Conservation (phyloP, 1,140 invertebrate genomes). For the Oedothorax gibbosus region DNA sequence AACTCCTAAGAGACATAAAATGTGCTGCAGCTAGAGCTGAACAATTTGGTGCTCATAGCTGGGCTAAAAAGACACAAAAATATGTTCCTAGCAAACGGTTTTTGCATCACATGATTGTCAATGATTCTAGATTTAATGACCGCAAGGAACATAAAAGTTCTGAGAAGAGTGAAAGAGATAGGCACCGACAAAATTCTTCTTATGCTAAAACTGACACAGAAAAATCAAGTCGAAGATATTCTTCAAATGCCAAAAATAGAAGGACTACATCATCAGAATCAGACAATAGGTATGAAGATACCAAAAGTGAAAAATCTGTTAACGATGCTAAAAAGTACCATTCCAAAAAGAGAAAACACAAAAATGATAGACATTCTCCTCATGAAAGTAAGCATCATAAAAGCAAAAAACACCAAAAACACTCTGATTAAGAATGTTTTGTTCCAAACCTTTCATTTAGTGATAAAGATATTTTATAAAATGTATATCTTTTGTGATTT, state of each 20-base stretch:
- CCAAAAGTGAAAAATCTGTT: not conserved
- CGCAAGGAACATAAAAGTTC: constrained; percentile 10
- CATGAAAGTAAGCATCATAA: constrained; percentile 9
- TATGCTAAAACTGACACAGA: not conserved
- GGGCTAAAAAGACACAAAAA: constrained; percentile 51
- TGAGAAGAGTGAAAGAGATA: not conserved
- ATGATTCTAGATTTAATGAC: constrained; percentile 34
- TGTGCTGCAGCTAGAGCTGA: constrained; percentile 48
- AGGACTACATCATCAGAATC: not conserved
- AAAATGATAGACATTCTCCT: not conserved
- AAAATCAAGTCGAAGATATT: not conserved
- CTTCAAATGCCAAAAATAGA: not conserved
- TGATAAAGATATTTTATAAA: not conserved
- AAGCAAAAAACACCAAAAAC: not conserved
- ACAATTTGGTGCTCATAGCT: constrained; percentile 54
- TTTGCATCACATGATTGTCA: constrained; percentile 37
- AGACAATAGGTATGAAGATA: not conserved
- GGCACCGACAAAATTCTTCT: not conserved
- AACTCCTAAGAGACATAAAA: constrained; percentile 45
- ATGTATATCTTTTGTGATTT: not conserved
- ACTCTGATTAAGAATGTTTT: not conserved
- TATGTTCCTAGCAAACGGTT: constrained; percentile 52
- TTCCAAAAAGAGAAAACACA: constrained; percentile 4
- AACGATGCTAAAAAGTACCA: not conserved
- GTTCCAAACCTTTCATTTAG: not conserved